phyloP scores from a whole-genome alignment of 2,888 invertebrate species.

The Phalangium opilio region DNA sequence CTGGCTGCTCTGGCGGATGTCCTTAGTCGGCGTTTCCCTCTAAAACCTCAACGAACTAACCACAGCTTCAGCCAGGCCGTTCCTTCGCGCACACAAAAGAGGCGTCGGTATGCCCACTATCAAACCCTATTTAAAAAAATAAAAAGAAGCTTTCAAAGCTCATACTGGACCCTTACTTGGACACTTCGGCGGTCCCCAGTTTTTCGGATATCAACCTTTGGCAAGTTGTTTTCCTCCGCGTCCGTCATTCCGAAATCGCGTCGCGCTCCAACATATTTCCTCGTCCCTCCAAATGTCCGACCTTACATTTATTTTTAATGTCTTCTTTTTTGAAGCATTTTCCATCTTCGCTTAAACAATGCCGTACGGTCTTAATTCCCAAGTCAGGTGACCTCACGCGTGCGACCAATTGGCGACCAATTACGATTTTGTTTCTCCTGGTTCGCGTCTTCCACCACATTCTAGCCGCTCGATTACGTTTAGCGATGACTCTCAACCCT shows the following conservation, averaged over 20 bases:
- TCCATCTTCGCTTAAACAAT: neutral
- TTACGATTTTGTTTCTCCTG: neutral
- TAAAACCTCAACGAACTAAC: no score
- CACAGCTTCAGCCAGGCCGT: no score
- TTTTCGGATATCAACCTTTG: neutral
- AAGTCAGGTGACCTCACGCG: neutral
- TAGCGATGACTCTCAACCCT: neutral
- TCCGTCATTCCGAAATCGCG: neutral
- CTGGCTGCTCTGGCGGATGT: no score
- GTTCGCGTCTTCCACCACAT: neutral
- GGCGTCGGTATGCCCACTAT: no score
- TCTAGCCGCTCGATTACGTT: neutral
- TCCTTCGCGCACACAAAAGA: no score
- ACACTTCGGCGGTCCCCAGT: no score
- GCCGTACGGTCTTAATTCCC: neutral
- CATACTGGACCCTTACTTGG: no score
- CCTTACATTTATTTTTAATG: neutral
- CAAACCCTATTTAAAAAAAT: no score
- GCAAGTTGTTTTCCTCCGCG: neutral
- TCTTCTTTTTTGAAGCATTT: neutral
- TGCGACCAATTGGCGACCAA: neutral
- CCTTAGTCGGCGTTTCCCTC: no score
- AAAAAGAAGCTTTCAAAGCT: no score
- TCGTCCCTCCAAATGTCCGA: no score
- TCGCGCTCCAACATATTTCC: no score